Evolutionary conservation across 2,113 vertebrate species (phyloP), one percentile per base, ranked within the genome.

Genomic region (Cynoglossus semilaevis): DNA sequence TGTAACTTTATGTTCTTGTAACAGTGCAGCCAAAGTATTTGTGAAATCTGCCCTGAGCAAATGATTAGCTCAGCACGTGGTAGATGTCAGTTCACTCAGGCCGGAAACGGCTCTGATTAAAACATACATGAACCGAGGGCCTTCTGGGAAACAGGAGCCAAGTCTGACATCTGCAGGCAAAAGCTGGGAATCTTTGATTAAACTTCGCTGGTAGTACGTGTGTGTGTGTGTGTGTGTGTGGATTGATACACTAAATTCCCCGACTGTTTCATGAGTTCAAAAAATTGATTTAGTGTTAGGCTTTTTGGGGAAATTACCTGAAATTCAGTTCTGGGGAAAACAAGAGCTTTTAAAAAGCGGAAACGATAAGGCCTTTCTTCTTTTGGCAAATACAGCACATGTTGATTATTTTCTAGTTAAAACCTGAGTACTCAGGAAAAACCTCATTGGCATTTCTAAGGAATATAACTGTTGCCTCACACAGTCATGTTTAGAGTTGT

Each of bases 61-160:
- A 89, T 89, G 67, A 90, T 91, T 91, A 83, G 47, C 85, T 46
- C 42, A 16, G 62, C 63, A 77, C 81, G 82, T 71, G 74, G 70
- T 71, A 75, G 66, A 70, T 75, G 79, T 79, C 76, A 82, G 49
- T 37, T 37, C 9, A 12, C 63, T 46, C 37, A 35, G 37, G 59
- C 48, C 38, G 43, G 49, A 9, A 55, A 38, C n/a, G 1, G 3
- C 40, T 57, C 34, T 45, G 50, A 59, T 51, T 51, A 75, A 59
- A 34, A 29, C n/a, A 49, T 19, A 19, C 9, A 43, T 14, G 15
- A 18, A 19, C 12, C 29, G 17, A 41, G 12, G 42, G 12, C 15
- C 46, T 72, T 7, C 10, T 55, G 17, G 17, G 38, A 63, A 12
- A 7, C 51, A 29, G 22, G 17, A 54, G 16, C 38, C 53, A 59